phyloP scores from a whole-genome alignment of 2,797 vertebrate species.

The Dallia pectoralis region DNA sequence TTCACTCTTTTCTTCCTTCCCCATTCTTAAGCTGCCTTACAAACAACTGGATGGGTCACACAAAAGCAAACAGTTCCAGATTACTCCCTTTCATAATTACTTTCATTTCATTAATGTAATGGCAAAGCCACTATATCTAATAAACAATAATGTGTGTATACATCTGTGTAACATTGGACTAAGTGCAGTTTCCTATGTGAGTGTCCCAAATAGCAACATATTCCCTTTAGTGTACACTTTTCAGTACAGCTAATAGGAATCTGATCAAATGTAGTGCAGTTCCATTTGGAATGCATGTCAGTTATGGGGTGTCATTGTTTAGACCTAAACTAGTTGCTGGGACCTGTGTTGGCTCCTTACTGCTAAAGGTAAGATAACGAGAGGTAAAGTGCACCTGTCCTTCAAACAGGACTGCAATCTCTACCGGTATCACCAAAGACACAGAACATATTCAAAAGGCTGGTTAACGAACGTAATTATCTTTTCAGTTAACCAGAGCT shows the following conservation, averaged over 20 bases:
- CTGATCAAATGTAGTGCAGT: not conserved
- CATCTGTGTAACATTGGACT: conserved; percentile 17
- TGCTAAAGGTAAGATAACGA: no score
- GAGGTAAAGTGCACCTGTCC: conserved; percentile 63
- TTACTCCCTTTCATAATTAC: not conserved
- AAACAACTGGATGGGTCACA: no score
- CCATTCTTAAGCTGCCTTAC: no score
- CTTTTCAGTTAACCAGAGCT: conserved; percentile 79
- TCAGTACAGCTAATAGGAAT: not conserved
- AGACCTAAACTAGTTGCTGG: conserved; percentile 53
- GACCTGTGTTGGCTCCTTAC: conserved; percentile 47
- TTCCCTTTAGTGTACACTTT: not conserved
- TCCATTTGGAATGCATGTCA: conserved; percentile 5
- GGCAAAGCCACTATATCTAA: not conserved
- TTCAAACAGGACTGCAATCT: conserved; percentile 68
- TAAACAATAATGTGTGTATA: conserved; percentile 6
- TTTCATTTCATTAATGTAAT: conserved; percentile 6
- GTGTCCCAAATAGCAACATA: not conserved
- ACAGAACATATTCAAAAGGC: conserved; percentile 78
- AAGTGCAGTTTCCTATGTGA: conserved; percentile 26
- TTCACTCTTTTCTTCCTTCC: no score
- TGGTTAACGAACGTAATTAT: conserved; percentile 79
- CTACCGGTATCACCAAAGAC: conserved; percentile 68
- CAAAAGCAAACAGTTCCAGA: not conserved
- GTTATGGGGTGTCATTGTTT: conserved; percentile 45